These are phyloP conservation scores for Lysandra coridon DNA, from an alignment of 2,888 invertebrate species.

Conservation along the genomic window DNA sequence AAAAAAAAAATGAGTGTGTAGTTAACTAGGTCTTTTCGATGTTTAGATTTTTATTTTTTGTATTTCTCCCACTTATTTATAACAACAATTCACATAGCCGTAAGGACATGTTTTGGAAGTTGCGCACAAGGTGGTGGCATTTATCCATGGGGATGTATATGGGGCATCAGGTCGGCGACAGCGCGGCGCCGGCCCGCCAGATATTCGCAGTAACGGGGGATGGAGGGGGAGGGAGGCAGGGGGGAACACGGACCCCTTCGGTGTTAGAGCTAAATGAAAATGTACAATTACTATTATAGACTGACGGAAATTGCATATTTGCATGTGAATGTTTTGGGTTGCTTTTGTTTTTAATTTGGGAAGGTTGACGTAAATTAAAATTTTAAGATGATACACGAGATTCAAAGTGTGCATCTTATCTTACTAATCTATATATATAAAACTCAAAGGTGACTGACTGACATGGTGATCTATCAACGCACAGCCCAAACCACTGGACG, in stretches of 20 bases:
- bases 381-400: background rate
- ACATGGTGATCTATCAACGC: too few species aligned
- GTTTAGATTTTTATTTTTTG: too few species aligned
- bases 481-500: too few species aligned
- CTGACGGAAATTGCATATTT: background rate
- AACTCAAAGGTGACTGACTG: too few species aligned
- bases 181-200: conserved; percentile 40
- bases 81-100: background rate
- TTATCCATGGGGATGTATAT: conserved; percentile 26
- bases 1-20: too few species aligned
- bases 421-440: too few species aligned
- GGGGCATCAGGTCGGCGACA: conserved; percentile 39
- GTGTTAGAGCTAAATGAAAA: background rate
- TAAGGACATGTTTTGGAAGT: background rate
- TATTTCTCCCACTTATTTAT: background rate
- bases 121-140: conserved; percentile 1
- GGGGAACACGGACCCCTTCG: background rate
- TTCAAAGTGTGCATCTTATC: too few species aligned
- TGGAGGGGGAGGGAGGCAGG: background rate
- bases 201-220: conserved; percentile 15
- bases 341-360: background rate
- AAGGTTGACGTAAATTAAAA: background rate
- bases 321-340: background rate
- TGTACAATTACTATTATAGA: background rate
- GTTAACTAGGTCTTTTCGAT: too few species aligned